These are phyloP conservation scores for Cyrtorhinus lividipennis DNA, from an alignment of 1,140 invertebrate genomes.

Conservation along the genomic window DNA sequence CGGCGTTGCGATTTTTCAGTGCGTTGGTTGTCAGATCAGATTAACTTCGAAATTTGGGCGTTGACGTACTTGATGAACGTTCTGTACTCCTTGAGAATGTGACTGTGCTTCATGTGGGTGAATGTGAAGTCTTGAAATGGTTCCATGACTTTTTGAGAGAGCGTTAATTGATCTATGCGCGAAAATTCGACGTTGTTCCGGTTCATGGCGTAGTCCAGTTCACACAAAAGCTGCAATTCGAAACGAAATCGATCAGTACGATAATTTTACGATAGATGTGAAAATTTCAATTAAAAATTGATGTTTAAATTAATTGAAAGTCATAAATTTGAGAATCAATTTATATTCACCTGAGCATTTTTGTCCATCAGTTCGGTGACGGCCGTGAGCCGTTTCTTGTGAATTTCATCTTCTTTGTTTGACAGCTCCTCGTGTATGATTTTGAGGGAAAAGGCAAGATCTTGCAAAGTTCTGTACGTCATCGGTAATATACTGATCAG, in stretches of 20 bases:
- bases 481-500: not conserved
- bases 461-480: not conserved
- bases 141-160: not conserved
- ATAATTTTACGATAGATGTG: no score
- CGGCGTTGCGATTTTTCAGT: no score
- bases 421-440: not conserved
- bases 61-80: not conserved
- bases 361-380: not conserved
- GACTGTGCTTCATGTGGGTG: not conserved
- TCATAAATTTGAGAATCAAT: no score
- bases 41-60: not conserved
- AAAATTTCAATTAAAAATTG: no score
- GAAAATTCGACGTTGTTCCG: not conserved
- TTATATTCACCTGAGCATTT: not conserved
- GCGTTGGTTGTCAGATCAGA: no score
- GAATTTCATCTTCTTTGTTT: not conserved
- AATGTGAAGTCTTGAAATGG: not conserved
- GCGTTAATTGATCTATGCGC: not conserved
- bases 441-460: not conserved
- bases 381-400: not conserved
- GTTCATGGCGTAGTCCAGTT: not conserved
- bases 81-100: not conserved
- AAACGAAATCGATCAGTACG: no score
- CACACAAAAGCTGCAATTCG: not conserved
- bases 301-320: no score